phyloP scores from a whole-genome alignment of 1,140 invertebrate genomes.

The Euwallacea similis region DNA sequence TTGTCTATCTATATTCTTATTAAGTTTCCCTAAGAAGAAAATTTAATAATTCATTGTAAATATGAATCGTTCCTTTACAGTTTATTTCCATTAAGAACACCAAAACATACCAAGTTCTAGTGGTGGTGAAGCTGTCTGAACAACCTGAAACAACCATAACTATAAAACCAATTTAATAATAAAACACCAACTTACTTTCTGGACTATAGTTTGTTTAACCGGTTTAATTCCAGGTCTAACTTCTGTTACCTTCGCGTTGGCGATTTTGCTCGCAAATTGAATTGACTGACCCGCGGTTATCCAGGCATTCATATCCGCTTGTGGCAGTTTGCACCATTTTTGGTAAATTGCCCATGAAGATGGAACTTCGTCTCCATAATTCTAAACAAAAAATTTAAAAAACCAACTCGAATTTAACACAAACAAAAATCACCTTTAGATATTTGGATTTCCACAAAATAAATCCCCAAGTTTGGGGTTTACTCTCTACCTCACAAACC shows the following conservation, averaged over 20 bases:
- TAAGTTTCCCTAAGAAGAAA: too few relatives aligned
- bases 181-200: conserved; percentile 14
- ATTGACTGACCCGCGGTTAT: conserved; percentile 75
- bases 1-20: too few relatives aligned
- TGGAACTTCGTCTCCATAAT: conserved; percentile 54
- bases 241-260: conserved; percentile 57
- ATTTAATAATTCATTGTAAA: too few relatives aligned
- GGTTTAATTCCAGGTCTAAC: conserved; percentile 28
- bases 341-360: conserved; percentile 80
- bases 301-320: conserved; percentile 71
- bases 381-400: background rate
- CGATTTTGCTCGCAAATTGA: conserved; percentile 66
- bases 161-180: background rate
- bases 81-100: too few relatives aligned
- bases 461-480: conserved; percentile 82
- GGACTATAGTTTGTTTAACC: conserved; percentile 16
- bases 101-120: conserved; percentile 30
- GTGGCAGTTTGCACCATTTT: conserved; percentile 77
- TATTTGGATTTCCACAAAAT: conserved; percentile 74
- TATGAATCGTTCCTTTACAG: too few relatives aligned
- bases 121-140: background rate
- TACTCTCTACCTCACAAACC: conserved; percentile 61
- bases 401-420: background rate
- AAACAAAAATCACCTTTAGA: conserved; percentile 42
- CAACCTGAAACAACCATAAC: background rate